Base-by-base conservation (phyloP, 2,888 invertebrate species). In the Tenthredo livida region DNA sequence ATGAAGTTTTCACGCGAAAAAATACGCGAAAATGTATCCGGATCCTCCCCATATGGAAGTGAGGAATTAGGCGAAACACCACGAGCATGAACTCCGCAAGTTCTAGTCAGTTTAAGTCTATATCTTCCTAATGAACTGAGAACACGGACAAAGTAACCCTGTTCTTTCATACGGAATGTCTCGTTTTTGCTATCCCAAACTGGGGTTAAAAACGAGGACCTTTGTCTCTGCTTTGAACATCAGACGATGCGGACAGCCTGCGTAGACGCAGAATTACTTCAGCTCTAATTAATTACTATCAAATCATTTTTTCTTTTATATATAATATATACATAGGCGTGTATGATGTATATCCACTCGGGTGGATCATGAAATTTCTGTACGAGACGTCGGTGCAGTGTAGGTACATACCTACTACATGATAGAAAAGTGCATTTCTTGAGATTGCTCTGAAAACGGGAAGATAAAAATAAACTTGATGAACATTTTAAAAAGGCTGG, bases 401-500 rank as follows among this genome's bases (percentile, higher is more conserved):
- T 25, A 17, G 17, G n/a, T n/a, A n/a, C n/a, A n/a, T n/a, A n/a
- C n/a, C n/a, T n/a, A 37, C 37, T 29, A 17, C 10, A 25, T 25
- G 61, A 37, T 37, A 25, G 40, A 47, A 75, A 47, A 47, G 40
- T 47, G 75, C 25, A 75, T 25, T 50, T 15, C 5, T 15, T 29
- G 75, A 43, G 75, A 75, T 75, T 43, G 21, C 25, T 43, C 25
- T 75, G 47, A 47, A 50, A 75, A 75, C 15, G 43, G 6, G 25
- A 2, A 75, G 47, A 75, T 75, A 75, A 21, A 75, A 47, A 47
- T 75, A 47, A 47, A 75, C 25, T 75, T 25, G n/a, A 40, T 43
- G 25, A 47, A 21, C 12, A 15, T 47, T 75, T 75, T 47, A 21
- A 75, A 43, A 40, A 75, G 21, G 25, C 43, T 21, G 12, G n/a